Percentiles rank a stretch among this genome's conserved stretches.
Conservation (phyloP, 2,888 invertebrate genomes). For the Drosophila mimica region DNA sequence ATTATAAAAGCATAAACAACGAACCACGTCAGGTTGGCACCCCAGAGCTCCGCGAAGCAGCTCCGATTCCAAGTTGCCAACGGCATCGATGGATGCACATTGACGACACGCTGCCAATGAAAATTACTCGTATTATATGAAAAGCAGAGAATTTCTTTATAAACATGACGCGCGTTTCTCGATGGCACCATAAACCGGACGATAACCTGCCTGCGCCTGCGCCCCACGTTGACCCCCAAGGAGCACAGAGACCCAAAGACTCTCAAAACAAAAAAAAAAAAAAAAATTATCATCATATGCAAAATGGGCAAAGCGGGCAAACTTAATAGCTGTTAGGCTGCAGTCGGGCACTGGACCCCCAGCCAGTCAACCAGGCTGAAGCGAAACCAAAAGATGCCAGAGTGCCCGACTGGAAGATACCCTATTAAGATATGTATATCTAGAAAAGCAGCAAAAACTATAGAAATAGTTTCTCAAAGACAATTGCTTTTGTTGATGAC, state of each 20-base stretch:
- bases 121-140: constrained; percentile 66
- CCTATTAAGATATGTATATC: background rate
- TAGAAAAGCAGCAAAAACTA: background rate
- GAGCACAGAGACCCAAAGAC: constrained; percentile 19
- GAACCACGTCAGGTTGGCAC: constrained; percentile 20
- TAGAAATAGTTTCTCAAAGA: background rate
- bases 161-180: constrained; percentile 61
- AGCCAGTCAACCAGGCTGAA: constrained; percentile 13
- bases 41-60: constrained; percentile 15
- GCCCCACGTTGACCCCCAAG: constrained; percentile 57
- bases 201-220: constrained; percentile 63
- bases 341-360: constrained; percentile 27
- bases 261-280: constrained; percentile 11
- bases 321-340: constrained; percentile 70
- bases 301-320: constrained; percentile 52
- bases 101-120: constrained; percentile 59
- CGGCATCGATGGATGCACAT: constrained; percentile 52
- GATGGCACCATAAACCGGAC: constrained; percentile 73
- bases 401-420: background rate
- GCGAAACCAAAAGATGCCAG: background rate
- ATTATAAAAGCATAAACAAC: constrained; percentile 57
- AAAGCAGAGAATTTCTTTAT: constrained; percentile 64
- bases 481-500: background rate
- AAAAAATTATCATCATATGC: constrained; percentile 61
- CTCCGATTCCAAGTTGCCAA: constrained; percentile 27